Evolutionary conservation across 2,888 invertebrate species (phyloP).

Genomic region (Tupiocoris notatus): DNA sequence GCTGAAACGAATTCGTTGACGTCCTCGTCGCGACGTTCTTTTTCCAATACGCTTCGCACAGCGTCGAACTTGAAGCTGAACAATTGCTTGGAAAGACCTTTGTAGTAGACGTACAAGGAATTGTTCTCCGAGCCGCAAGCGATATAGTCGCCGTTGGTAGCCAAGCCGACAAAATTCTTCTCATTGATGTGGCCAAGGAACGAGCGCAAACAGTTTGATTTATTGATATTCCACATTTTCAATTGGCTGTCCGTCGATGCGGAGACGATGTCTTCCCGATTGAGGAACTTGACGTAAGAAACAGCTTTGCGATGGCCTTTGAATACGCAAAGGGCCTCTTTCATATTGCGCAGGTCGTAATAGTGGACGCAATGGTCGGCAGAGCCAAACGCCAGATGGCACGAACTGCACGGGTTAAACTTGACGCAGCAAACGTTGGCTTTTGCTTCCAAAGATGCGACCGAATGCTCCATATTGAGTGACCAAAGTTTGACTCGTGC

Average conservation of each 20-base stretch:
- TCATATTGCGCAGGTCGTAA: conserved; percentile 84
- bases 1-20: conserved; percentile 92
- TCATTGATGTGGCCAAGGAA: conserved; percentile 91
- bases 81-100: conserved; percentile 81
- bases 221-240: conserved; percentile 85
- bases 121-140: conserved; percentile 96
- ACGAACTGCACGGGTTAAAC: conserved; percentile 79
- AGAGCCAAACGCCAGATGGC: conserved; percentile 91
- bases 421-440: conserved; percentile 96
- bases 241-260: conserved; percentile 89
- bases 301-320: conserved; percentile 91
- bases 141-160: conserved; percentile 87
- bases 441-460: conserved; percentile 85
- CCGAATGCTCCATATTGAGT: conserved; percentile 79
- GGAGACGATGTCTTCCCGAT: conserved; percentile 80
- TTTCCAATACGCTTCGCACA: conserved; percentile 71
- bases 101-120: conserved; percentile 87
- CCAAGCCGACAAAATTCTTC: conserved; percentile 92
- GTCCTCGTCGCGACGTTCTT: conserved; percentile 77
- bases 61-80: conserved; percentile 86
- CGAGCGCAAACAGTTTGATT: conserved; percentile 73
- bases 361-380: conserved; percentile 96
- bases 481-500: conserved; percentile 91
- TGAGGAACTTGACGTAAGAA: conserved; percentile 89
- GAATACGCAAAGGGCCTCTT: conserved; percentile 77